Base-by-base conservation (phyloP, 2,888 invertebrate genomes). In the Trisateles emortualis region DNA sequence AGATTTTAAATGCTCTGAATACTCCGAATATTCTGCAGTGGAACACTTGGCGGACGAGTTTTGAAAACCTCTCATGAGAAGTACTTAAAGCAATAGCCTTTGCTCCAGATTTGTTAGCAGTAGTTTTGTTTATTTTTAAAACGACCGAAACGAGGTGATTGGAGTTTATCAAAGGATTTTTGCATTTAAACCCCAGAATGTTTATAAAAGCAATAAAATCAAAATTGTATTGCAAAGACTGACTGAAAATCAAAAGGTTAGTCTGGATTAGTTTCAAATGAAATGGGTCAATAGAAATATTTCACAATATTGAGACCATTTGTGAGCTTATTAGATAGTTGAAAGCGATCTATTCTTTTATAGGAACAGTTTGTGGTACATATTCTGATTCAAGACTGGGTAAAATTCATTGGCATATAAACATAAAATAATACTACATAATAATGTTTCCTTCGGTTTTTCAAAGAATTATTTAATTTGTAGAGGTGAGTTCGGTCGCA, bases 1-100 rank as follows among this genome's bases (percentile, higher is more conserved):
- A 74, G 82, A 78, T 81, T 83, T 85, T 79, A 80, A 85, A 80
- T 75, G 78, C 69, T 80, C 68, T 72, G 71, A 84, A 75, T 80
- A 75, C 64, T 81, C 52, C 52, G 49, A 70, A 72, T 64, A 53
- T 56, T 65, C 47, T 49, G 51, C 41, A 56, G 59, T 52, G 59
- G 60, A 75, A 81, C 81, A 82, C 78, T 82, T 76, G 72, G 78
- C 72, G 61, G 74, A 67, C 74, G 76, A 79, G 69, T 82, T 81
- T 78, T 71, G 68, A 78, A 86, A 86, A 81, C 79, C 78, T 66
- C 78, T 76, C 67, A 73, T 79, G 76, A 76, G 75, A 68, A 76
- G 57, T 56, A 43, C 48, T 76, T 74, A 83, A 79, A 82, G 78
- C 78, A 75, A 79, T 79, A 76, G 81, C 78, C 77, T 80, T 78